phyloP scores from a whole-genome alignment of 2,888 invertebrate genomes.

The Rhagonycha lutea region DNA sequence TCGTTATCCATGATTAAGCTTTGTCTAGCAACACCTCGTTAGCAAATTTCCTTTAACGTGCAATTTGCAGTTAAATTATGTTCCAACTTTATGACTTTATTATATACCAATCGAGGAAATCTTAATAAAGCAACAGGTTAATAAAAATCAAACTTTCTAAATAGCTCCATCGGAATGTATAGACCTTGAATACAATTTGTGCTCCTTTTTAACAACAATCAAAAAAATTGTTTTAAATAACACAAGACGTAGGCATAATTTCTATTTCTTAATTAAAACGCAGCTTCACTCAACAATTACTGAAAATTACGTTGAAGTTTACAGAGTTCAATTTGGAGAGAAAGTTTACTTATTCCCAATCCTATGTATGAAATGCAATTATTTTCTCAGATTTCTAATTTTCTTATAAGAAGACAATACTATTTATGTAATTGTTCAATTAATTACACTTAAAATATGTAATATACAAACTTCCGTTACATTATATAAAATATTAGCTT shows the following conservation, averaged over 20 bases:
- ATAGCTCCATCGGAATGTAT: background rate
- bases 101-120: background rate
- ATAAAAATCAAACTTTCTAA: background rate
- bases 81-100: background rate
- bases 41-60: background rate
- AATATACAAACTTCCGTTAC: background rate
- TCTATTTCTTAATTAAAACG: background rate
- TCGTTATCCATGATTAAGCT: background rate
- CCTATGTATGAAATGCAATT: background rate
- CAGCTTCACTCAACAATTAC: background rate
- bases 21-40: background rate
- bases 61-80: background rate
- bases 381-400: slow-evolving; percentile 3
- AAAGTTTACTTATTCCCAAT: background rate
- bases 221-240: background rate
- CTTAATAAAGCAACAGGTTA: background rate
- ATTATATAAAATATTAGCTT: background rate
- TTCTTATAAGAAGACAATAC: background rate
- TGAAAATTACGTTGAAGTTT: background rate
- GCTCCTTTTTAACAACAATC: background rate
- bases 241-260: background rate
- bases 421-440: slow-evolving; percentile 1
- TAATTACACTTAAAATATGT: background rate
- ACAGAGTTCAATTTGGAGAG: background rate
- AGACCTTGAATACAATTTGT: background rate